Percentiles rank a stretch among this genome's conserved stretches.
phyloP scores from a whole-genome alignment of 2,113 vertebrate genomes.

The Hippocampus mohnikei region DNA sequence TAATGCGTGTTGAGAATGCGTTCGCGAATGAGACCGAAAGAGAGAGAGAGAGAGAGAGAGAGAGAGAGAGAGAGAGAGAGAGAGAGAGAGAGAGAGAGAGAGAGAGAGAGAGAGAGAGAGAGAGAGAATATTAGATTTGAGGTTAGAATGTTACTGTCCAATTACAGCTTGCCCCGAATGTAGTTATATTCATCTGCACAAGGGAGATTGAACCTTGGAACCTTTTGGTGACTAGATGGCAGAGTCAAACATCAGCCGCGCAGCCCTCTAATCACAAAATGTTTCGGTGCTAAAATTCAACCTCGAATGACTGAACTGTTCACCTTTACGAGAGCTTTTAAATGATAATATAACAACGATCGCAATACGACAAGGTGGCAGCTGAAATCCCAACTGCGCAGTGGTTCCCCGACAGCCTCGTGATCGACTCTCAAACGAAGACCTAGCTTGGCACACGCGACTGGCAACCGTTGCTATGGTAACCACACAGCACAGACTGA shows the following conservation, averaged over 20 bases:
- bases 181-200: too few relatives aligned
- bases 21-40: slow-evolving; percentile 8
- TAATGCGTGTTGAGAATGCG: slow-evolving; percentile 37
- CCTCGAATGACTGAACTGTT: neutral
- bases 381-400: neutral
- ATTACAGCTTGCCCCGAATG: too few relatives aligned
- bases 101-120: too few relatives aligned
- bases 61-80: too few relatives aligned
- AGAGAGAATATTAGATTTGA: too few relatives aligned
- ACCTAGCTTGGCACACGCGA: slow-evolving; percentile 17
- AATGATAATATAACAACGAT: neutral
- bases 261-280: neutral
- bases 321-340: neutral
- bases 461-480: slow-evolving; percentile 39
- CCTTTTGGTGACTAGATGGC: too few relatives aligned
- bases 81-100: too few relatives aligned
- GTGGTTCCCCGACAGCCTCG: slow-evolving; percentile 9
- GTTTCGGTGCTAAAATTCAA: neutral
- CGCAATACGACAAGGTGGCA: neutral
- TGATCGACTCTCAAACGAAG: slow-evolving; percentile 27
- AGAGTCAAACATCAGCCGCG: too few relatives aligned
- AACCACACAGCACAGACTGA: slow-evolving; percentile 35
- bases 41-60: too few relatives aligned
- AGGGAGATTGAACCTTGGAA: too few relatives aligned
- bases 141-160: too few relatives aligned